A percentile compares a stretch with the other conserved stretches of the same genome.
phyloP scores from a whole-genome alignment of 1,140 invertebrate genomes.

The Pseudomyrmex sp. region DNA sequence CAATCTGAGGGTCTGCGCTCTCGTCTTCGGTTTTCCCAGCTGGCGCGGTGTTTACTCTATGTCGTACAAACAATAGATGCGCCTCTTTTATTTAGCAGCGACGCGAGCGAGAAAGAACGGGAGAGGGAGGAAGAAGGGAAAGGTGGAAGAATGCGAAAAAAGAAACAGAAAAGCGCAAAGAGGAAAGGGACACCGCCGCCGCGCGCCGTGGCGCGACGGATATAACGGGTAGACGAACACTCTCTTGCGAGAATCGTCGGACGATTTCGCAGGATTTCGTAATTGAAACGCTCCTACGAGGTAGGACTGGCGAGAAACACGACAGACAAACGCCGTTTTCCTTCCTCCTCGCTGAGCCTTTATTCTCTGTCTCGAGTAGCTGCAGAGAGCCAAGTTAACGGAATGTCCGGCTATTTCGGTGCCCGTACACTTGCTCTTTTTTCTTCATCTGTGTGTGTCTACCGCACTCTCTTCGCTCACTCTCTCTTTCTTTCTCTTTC shows the following conservation, averaged over 20 bases:
- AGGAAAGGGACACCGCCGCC: slow-evolving; percentile 27
- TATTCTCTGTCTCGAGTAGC: slow-evolving; percentile 68
- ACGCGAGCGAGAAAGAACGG: neutral
- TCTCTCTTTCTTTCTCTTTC: slow-evolving; percentile 24
- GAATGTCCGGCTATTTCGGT: slow-evolving; percentile 78
- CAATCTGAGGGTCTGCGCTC: slow-evolving; percentile 44
- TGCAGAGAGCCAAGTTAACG: slow-evolving; percentile 70
- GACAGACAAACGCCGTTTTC: slow-evolving; percentile 63
- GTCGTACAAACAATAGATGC: slow-evolving; percentile 66
- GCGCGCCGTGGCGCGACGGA: slow-evolving; percentile 56
- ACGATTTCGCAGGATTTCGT: slow-evolving; percentile 73
- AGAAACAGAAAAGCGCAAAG: neutral
- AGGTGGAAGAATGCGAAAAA: neutral
- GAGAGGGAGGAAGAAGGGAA: neutral
- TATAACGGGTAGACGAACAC: slow-evolving; percentile 67
- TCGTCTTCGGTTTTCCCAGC: slow-evolving; percentile 66
- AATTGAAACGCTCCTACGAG: slow-evolving; percentile 72
- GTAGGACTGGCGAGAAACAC: slow-evolving; percentile 60
- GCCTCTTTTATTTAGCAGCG: slow-evolving; percentile 61
- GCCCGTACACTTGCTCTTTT: slow-evolving; percentile 26
- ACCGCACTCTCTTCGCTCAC: neutral
- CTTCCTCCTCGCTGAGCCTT: slow-evolving; percentile 50
- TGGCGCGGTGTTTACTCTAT: slow-evolving; percentile 63
- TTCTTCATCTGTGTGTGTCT: slow-evolving; percentile 24
- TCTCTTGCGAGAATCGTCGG: slow-evolving; percentile 61